phyloP scores from a whole-genome alignment of 2,797 vertebrate genomes.

The Enoplosus armatus region DNA sequence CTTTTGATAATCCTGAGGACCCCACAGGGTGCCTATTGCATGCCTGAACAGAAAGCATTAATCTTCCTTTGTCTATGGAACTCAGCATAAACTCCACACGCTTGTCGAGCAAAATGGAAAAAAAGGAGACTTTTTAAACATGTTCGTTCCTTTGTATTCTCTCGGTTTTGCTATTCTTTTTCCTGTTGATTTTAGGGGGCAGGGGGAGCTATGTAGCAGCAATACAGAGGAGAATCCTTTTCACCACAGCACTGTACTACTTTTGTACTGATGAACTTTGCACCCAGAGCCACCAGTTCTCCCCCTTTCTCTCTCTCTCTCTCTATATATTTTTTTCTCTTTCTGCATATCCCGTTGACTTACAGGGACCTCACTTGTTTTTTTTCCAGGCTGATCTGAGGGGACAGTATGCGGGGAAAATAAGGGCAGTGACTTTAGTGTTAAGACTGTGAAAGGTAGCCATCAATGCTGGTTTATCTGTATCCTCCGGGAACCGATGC shows the following conservation, averaged over 20 bases:
- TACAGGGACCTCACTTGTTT: conserved; percentile 77
- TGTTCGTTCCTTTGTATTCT: conserved; percentile 69
- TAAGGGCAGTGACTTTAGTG: conserved; percentile 43
- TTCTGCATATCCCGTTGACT: conserved; percentile 69
- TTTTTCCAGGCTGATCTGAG: conserved; percentile 68
- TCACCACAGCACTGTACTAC: conserved; percentile 89
- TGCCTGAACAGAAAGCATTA: conserved; percentile 91
- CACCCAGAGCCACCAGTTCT: conserved; percentile 86
- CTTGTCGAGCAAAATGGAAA: conserved; percentile 75
- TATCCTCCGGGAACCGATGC: conserved; percentile 42
- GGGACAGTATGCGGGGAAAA: conserved; percentile 47
- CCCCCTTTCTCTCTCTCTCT: conserved; percentile 71
- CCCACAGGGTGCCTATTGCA: conserved; percentile 93
- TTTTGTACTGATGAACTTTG: conserved; percentile 88
- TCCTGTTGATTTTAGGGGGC: conserved; percentile 76
- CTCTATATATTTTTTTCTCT: conserved; percentile 34
- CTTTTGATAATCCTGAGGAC: conserved; percentile 88
- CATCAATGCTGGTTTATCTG: conserved; percentile 50
- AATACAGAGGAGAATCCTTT: conserved; percentile 87
- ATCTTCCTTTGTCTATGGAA: conserved; percentile 86
- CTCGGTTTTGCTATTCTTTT: conserved; percentile 66
- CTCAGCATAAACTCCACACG: conserved; percentile 79
- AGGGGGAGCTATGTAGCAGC: conserved; percentile 87
- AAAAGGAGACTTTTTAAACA: conserved; percentile 77
- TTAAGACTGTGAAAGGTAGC: conserved; percentile 71